These are phyloP conservation scores for Platysteira castanea DNA, from an alignment of 2,113 vertebrate genomes.

Conservation along the genomic window DNA sequence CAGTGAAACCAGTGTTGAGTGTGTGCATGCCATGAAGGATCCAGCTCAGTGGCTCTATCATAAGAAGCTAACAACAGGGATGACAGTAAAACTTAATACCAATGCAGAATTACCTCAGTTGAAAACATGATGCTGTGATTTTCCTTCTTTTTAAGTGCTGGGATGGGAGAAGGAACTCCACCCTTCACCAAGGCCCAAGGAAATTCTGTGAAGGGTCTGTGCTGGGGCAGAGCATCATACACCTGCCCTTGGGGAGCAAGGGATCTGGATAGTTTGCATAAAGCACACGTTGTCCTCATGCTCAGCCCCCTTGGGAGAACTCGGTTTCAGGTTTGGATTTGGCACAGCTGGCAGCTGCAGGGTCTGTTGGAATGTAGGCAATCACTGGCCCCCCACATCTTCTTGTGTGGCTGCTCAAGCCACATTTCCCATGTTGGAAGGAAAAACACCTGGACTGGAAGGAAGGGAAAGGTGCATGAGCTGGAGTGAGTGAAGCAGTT, in stretches of 20 bases:
- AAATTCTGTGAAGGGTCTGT: background rate
- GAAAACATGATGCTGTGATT: background rate
- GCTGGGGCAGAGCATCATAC: background rate
- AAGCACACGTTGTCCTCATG: accelerated
- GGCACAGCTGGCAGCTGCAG: background rate
- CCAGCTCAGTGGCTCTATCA: background rate
- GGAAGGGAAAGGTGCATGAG: background rate
- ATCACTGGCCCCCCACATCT: background rate
- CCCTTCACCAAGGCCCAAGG: background rate
- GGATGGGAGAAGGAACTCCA: background rate
- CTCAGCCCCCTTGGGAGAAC: accelerated
- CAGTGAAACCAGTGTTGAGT: background rate
- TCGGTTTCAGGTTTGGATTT: accelerated
- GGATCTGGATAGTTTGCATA: background rate
- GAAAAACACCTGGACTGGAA: background rate
- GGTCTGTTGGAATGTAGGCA: accelerated
- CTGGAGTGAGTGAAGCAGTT: background rate
- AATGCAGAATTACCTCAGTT: background rate
- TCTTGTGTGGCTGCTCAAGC: accelerated
- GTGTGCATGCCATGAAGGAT: background rate
- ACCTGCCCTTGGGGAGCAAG: background rate
- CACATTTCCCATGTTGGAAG: background rate
- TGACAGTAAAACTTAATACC: background rate
- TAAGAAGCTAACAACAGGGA: background rate
- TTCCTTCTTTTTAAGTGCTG: background rate